These are phyloP conservation scores for Gadus chalcogrammus DNA, from an alignment of 2,113 vertebrate genomes.

Conservation along the genomic window DNA sequence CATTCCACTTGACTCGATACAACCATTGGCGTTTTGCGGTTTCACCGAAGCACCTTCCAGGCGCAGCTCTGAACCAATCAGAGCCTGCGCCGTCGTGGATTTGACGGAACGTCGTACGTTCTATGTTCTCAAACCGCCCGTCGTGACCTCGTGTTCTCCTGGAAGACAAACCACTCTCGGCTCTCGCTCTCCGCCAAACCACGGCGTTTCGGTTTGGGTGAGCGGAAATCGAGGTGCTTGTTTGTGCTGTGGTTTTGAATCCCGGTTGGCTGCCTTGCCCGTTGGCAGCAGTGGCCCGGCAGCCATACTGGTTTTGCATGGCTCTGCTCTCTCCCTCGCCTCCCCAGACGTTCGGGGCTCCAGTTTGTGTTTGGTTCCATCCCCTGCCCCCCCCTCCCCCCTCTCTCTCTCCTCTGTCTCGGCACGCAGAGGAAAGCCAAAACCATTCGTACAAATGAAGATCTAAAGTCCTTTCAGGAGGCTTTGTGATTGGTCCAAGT, in stretches of 20 bases:
- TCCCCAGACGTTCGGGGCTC: conserved; percentile 63
- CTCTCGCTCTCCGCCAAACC: too few relatives aligned
- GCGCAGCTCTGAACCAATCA: too few relatives aligned
- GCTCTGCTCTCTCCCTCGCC: conserved; percentile 51
- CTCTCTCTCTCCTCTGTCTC: conserved; percentile 10
- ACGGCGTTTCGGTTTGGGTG: neutral
- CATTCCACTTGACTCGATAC: too few relatives aligned
- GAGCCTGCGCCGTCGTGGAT: too few relatives aligned
- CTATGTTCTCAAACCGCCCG: too few relatives aligned
- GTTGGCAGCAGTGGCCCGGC: conserved; percentile 35
- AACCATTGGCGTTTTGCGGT: too few relatives aligned
- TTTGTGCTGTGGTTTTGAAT: neutral
- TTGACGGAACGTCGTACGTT: too few relatives aligned
- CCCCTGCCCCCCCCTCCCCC: neutral
- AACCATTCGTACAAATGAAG: neutral
- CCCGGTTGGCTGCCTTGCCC: neutral
- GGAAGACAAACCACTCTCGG: too few relatives aligned
- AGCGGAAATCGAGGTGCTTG: neutral
- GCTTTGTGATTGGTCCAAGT: conserved; percentile 41
- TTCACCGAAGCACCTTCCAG: too few relatives aligned
- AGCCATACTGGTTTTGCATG: conserved; percentile 14
- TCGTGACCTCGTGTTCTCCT: too few relatives aligned
- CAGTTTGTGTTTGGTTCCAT: conserved; percentile 28
- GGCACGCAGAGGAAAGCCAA: conserved; percentile 6
- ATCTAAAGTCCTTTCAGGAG: neutral